Percentiles rank a stretch among this genome's conserved stretches.
Conservation (phyloP, 2,888 invertebrate species). For the Mimumesa dahlbomi region DNA sequence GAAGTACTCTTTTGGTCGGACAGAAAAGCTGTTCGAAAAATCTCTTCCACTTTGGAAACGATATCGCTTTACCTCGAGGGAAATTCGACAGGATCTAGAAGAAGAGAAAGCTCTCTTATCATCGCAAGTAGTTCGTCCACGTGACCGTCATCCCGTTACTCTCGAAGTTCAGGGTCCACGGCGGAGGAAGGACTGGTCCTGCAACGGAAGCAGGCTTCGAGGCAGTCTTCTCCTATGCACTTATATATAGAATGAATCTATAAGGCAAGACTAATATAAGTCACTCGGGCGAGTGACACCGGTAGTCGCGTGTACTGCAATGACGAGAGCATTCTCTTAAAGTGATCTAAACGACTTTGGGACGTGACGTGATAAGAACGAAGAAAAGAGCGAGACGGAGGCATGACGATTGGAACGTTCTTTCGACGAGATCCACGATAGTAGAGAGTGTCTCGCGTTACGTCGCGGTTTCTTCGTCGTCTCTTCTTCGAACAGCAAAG, state of each 20-base stretch:
- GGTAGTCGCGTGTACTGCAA: slow-evolving; percentile 50
- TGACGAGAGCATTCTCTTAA: slow-evolving; percentile 52
- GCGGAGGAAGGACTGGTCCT: slow-evolving; percentile 28
- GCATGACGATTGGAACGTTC: slow-evolving; percentile 54
- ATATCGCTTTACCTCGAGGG: no score
- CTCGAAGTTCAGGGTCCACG: slow-evolving; percentile 47
- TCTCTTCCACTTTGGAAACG: no score
- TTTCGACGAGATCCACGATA: slow-evolving; percentile 47
- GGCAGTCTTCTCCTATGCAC: slow-evolving; percentile 34
- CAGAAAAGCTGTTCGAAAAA: no score
- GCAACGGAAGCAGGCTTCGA: slow-evolving; percentile 31
- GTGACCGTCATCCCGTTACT: slow-evolving; percentile 24
- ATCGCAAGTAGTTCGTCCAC: background rate
- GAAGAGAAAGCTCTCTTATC: slow-evolving; percentile 14
- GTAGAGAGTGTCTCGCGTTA: slow-evolving; percentile 44
- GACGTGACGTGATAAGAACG: slow-evolving; percentile 54
- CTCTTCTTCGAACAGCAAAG: background rate
- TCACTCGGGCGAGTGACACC: slow-evolving; percentile 55
- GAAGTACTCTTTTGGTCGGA: no score
- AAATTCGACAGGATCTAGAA: background rate
- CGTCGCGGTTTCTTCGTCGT: slow-evolving; percentile 38
- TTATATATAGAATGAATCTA: slow-evolving; percentile 51
- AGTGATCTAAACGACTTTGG: slow-evolving; percentile 52
- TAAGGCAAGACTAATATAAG: slow-evolving; percentile 47
- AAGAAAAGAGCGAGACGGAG: slow-evolving; percentile 53